Conservation (phyloP, 2,888 invertebrate species). For the Agriopis aurantiaria region DNA sequence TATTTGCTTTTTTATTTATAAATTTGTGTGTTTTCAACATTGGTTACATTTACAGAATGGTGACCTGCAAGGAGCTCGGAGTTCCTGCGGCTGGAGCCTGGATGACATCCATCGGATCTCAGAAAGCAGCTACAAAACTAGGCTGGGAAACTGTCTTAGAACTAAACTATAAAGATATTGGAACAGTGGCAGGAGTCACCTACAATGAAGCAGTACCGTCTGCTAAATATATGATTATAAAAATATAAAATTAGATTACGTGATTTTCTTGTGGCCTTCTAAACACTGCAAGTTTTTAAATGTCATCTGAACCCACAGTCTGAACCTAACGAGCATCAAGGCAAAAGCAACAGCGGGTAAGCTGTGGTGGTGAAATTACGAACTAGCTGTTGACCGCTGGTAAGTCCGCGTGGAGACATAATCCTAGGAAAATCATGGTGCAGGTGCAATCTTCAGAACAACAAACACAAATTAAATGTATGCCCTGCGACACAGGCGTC, state of each 20-base stretch:
- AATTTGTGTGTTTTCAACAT: not conserved
- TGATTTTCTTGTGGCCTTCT: not conserved
- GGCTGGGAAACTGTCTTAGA: slow-evolving; percentile 44
- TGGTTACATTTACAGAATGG: not conserved
- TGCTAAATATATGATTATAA: slow-evolving; percentile 4
- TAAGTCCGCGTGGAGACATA: too few species aligned
- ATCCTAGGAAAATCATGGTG: too few species aligned
- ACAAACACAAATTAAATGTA: too few species aligned
- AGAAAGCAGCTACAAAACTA: slow-evolving; percentile 50
- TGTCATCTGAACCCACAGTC: too few species aligned
- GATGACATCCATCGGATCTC: slow-evolving; percentile 52
- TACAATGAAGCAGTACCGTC: not conserved
- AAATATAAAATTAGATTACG: not conserved
- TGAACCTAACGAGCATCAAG: too few species aligned
- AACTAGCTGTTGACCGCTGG: too few species aligned
- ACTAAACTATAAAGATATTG: slow-evolving; percentile 5
- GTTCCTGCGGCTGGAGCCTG: slow-evolving; percentile 41
- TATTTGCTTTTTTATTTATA: too few species aligned
- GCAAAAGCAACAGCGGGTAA: too few species aligned
- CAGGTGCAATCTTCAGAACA: too few species aligned
- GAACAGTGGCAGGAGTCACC: slow-evolving; percentile 1
- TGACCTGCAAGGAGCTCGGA: slow-evolving; percentile 11
- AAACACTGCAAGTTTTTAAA: not conserved
- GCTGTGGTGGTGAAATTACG: too few species aligned
- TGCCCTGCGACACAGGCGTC: too few species aligned